Evolutionary conservation across 2,113 vertebrate species (phyloP).

Genomic region (Gallinago media): DNA sequence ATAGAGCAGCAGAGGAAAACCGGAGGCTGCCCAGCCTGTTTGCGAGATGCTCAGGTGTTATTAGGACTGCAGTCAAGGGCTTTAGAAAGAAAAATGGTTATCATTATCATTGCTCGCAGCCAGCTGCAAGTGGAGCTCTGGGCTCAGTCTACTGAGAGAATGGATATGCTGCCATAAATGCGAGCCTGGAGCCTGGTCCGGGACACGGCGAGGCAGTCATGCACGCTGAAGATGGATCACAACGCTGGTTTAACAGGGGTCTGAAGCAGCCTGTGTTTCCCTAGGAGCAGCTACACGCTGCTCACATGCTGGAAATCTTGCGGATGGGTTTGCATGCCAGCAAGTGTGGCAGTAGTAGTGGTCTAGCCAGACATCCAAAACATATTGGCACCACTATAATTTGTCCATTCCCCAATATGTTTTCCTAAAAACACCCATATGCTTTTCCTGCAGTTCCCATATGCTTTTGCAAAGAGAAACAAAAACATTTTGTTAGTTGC

Average conservation of each 20-base stretch:
- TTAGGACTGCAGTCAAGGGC: background rate
- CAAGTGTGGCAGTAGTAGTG: slow-evolving; percentile 58
- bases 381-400: slow-evolving; percentile 77
- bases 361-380: slow-evolving; percentile 78
- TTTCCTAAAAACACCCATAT: slow-evolving; percentile 81
- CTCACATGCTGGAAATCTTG: slow-evolving; percentile 22
- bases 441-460: slow-evolving; percentile 80
- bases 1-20: background rate
- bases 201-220: background rate
- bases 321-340: slow-evolving; percentile 39
- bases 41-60: slow-evolving; percentile 4
- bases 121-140: slow-evolving; percentile 45
- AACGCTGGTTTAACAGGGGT: background rate
- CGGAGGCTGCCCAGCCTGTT: background rate
- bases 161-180: background rate
- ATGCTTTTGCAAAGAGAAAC: slow-evolving; percentile 79
- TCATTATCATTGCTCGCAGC: background rate
- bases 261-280: background rate
- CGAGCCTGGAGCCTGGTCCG: accelerated
- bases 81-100: slow-evolving; percentile 13
- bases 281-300: background rate
- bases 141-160: background rate
- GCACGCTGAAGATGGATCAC: background rate
- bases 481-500: slow-evolving; percentile 82
- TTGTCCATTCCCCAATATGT: slow-evolving; percentile 84